Evolutionary conservation across 2,113 vertebrate genomes (phyloP), one percentile per base, ranked within the genome.

Genomic region (Galemys pyrenaicus): DNA sequence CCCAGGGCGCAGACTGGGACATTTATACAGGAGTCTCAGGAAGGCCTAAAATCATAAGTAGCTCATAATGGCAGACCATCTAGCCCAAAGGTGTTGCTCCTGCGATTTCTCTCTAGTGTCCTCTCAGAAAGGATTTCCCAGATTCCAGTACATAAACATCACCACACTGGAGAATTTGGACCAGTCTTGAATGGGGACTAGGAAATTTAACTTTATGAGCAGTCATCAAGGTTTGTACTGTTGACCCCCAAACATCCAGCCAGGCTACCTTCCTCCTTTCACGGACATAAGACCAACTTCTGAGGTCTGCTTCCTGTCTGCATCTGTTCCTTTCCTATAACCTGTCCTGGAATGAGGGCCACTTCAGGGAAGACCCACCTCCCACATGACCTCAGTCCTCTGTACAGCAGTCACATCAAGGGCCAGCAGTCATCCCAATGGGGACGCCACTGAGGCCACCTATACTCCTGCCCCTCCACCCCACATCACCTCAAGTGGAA

Each of bases 381-480:
- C 20, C 39, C 64, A 19, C 2, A 1, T n/a, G 68, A 24, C 46
- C 24, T 77, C 77, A 24, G 41, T n/a, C 67, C 58, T 80, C 73
- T 30, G n/a, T 41, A 12, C 41, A 9, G 37, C 39, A 67, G 19
- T 22, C 54, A 46, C 5, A 46, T 44, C 37, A n/a, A 64, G 82
- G 37, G 9, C 28, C 90, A 77, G 9, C 2, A 41, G 75, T 73
- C 35, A 87, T 2, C 26, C 22, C 12, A 17, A 20, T 8, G 16
- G 58, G 24, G 39, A 58, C 17, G 64, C 54, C 89, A 60, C 35
- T 68, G 56, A 30, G 15, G 6, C 54, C 67, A 58, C 54, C 78
- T 8, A 3, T 24, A 17, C 32, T 19, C 30, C 26, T 9, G 20
- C 10, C 56, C 49, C 0, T 4, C 9, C 6, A 26, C 3, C 17